Evolutionary conservation across 1,140 invertebrate genomes (phyloP), one percentile per base, ranked within the genome.

Genomic region (Leptinotarsa lineolata): DNA sequence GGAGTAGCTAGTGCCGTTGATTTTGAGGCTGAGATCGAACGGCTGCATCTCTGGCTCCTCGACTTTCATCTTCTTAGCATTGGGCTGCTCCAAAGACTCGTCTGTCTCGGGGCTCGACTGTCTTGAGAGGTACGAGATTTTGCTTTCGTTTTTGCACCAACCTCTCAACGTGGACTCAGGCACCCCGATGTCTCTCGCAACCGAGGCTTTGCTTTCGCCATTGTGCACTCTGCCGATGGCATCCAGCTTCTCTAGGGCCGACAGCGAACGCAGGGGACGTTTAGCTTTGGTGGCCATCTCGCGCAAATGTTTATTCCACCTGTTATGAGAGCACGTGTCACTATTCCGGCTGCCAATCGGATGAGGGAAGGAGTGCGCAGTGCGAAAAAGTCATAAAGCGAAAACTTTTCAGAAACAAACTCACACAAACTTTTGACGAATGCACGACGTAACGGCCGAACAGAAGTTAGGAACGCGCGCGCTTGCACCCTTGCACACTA

Each of bases 121-220:
- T 13, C 89, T 86, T 1, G 90, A 90, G 87, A 92, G 90, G 64
- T 89, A 90, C 1, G 90, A 88, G 1, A 94, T 88, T 79, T 94
- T 94, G 73, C 92, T 89, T 79, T 93, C 92, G 76, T 93, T 92
- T 81, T 95, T 95, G 84, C 93, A 95, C 93, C 93, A 95, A 20
- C 93, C 93, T 0, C 93, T 86, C 1, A 95, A 83, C 0, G 93
- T 95, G 0, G 92, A 94, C 82, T 95, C 93, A 0, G 93, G 93
- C 1, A 95, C 92, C 0, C 92, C 92, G 79, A 94, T 93, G 75
- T 94, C 91, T 0, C 93, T 84, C 0, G 93, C 93, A 0, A 95
- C 93, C 0, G 92, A 92, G 0, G 93, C 93, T 78, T 95, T 94
- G 13, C 91, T 93, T 81, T 94, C 92, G 46, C 93, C 93, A 77